Base-by-base conservation (phyloP, 2,888 invertebrate genomes). In the Andrena trimmerana region DNA sequence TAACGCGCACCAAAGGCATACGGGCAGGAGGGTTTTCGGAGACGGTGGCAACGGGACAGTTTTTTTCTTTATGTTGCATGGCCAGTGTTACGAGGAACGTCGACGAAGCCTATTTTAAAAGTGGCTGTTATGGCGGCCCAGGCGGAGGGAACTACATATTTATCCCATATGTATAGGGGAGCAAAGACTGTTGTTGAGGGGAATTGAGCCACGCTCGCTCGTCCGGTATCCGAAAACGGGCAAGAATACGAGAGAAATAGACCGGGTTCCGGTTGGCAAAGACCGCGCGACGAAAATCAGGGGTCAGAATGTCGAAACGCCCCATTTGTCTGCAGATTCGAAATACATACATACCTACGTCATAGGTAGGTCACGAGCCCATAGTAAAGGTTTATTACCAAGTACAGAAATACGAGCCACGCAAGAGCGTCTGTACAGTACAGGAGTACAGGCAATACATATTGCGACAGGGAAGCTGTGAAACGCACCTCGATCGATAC, bases 1-100 rank as follows among this genome's bases (percentile, higher is more conserved):
- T 75, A 71, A 57, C 63, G 75, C 74, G 65, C 71, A 66, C 73
- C 76, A 70, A 76, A 78, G 79, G 70, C 84, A 84, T 86, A 87
- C 73, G 81, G 81, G 74, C 76, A 54, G 69, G 57, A 8, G 73
- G 73, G 82, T 84, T 80, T 87, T 78, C 83, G 65, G 52, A 57
- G 60, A 74, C 24, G 36, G 33, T 60, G 76, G 60, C 68, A 66
- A 29, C 66, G 8, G 63, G 54, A 50, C 65, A 77, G 74, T 86
- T 86, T 86, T 83, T 86, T 86, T 86, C 82, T 80, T 83, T 75
- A 78, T 85, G 57, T 66, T 70, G 10, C 52, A 20, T 67, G 4
- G 13, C 13, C 36, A 36, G 36, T 36, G 36, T 31, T 4, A 42
- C 42, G 13, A 4, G 42, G 42, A 42, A 36, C 10, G 36, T 36